These are phyloP conservation scores for Nasua narica DNA, from an alignment of 2,797 vertebrate species.

Conservation along the genomic window DNA sequence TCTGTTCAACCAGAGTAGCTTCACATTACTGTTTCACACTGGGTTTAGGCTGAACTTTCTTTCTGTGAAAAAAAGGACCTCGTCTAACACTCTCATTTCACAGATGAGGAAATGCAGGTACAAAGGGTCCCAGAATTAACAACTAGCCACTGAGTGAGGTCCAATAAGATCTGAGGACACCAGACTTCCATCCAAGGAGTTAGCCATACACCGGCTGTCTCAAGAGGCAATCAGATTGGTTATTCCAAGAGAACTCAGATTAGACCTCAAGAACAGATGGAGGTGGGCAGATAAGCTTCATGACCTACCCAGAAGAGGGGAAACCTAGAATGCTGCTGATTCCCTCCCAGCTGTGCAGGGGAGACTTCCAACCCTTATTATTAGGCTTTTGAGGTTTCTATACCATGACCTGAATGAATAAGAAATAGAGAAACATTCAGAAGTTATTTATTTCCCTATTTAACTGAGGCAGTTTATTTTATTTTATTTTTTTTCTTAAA, in stretches of 20 bases:
- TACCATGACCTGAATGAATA: neutral
- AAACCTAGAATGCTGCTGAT: neutral
- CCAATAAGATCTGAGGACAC: neutral
- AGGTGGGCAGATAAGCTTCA: neutral
- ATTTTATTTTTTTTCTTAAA: neutral
- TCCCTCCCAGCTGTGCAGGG: neutral
- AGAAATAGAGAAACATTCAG: constrained; percentile 42
- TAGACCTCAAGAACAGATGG: neutral
- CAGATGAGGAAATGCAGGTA: neutral
- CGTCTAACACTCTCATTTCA: neutral
- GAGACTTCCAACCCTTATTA: neutral
- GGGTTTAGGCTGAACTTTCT: neutral
- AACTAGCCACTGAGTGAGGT: neutral
- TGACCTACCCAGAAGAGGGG: neutral
- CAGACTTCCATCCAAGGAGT: neutral
- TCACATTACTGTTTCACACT: neutral
- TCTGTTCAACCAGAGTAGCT: neutral
- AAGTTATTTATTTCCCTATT: constrained; percentile 68
- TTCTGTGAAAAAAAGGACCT: neutral
- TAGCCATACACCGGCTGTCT: neutral
- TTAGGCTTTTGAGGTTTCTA: neutral
- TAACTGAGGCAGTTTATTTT: constrained; percentile 25
- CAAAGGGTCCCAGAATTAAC: neutral
- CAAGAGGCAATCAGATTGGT: neutral
- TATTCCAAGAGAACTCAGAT: neutral